Percentiles rank a stretch among this genome's conserved stretches.
phyloP scores from a whole-genome alignment of 1,140 invertebrate species.

The Galleria mellonella region DNA sequence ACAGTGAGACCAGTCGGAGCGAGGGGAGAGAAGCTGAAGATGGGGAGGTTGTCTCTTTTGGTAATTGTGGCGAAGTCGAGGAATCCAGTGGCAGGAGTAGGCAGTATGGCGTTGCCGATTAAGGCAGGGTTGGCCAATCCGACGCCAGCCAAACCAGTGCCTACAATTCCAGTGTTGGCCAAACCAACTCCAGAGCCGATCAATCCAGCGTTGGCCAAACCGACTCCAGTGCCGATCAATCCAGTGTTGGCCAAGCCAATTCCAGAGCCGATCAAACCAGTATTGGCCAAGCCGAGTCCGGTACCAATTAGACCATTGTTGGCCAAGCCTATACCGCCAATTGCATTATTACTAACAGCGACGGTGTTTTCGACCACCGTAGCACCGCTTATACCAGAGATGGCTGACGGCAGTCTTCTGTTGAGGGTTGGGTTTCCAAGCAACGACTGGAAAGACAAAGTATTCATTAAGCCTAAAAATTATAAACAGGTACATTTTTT shows the following conservation, averaged over 20 bases:
- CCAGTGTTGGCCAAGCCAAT: not conserved
- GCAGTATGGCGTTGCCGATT: constrained; percentile 4
- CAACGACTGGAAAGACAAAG: too few relatives aligned
- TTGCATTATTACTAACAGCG: not conserved
- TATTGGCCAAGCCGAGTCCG: not conserved
- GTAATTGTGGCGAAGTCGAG: not conserved
- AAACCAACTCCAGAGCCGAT: not conserved
- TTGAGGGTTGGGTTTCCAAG: too few relatives aligned
- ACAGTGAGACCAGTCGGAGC: constrained; percentile 30
- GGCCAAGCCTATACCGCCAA: not conserved
- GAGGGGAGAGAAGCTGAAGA: constrained; percentile 27
- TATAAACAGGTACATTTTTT: too few relatives aligned
- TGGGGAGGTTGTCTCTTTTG: constrained; percentile 5
- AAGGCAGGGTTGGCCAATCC: constrained; percentile 20
- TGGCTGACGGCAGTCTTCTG: constrained; percentile 15
- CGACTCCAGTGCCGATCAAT: not conserved
- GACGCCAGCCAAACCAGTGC: not conserved
- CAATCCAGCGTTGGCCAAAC: not conserved
- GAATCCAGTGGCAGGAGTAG: not conserved
- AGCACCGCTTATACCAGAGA: constrained; percentile 22
- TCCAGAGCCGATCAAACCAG: not conserved
- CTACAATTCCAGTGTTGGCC: not conserved
- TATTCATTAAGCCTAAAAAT: too few relatives aligned
- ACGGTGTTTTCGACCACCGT: constrained; percentile 14
- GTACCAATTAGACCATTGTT: not conserved